These are phyloP conservation scores for Sebastes melanostomus DNA, from an alignment of 2,797 vertebrate genomes.

Conservation along the genomic window DNA sequence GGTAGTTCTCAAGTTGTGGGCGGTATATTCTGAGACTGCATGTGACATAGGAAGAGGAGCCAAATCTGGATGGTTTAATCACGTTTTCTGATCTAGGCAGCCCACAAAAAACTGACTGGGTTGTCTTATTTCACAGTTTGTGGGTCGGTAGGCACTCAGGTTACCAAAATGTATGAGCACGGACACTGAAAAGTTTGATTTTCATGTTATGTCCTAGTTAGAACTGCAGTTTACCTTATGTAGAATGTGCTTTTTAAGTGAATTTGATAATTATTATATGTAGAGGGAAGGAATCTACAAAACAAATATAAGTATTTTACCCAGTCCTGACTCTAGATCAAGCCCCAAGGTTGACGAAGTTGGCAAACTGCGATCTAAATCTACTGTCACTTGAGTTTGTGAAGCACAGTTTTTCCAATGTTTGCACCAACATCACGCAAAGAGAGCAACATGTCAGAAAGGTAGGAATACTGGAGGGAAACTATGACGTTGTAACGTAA, in stretches of 20 bases:
- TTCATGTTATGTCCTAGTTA: background rate
- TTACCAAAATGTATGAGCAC: too few relatives aligned
- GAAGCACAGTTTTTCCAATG: background rate
- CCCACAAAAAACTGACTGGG: too few relatives aligned
- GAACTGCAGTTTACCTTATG: background rate
- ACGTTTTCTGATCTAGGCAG: too few relatives aligned
- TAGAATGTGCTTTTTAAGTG: background rate
- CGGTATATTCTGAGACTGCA: too few relatives aligned
- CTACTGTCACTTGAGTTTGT: background rate
- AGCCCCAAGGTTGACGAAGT: background rate
- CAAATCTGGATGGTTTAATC: too few relatives aligned
- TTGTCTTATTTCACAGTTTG: too few relatives aligned
- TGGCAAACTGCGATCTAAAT: constrained; percentile 7
- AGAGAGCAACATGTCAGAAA: background rate
- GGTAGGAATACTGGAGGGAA: background rate
- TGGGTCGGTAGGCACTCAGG: too few relatives aligned
- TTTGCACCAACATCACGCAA: background rate
- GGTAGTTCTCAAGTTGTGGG: too few relatives aligned
- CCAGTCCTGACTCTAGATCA: background rate
- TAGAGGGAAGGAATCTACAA: background rate
- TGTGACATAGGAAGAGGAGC: too few relatives aligned
- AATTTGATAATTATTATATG: background rate
- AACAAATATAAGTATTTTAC: background rate
- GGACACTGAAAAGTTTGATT: fast-evolving
- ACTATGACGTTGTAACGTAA: background rate